Base-by-base conservation (phyloP, 2,888 invertebrate genomes). In the Drosophila leonis region DNA sequence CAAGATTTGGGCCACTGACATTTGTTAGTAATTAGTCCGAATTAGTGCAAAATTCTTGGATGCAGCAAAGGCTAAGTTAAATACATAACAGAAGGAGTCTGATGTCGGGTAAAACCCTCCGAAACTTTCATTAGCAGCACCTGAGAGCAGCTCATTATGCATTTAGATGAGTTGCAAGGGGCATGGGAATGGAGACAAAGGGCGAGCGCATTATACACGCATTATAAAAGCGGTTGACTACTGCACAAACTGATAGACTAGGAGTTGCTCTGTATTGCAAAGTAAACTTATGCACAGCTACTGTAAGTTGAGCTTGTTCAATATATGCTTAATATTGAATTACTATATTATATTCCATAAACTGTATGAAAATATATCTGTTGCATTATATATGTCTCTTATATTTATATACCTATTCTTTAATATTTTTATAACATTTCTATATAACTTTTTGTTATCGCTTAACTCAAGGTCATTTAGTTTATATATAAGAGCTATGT, bases 31-130 rank as follows among this genome's bases (percentile, higher is more conserved):
- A 83, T 89, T 77, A 79, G 56, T 57, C 57, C 70, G 74, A 89
- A 85, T 85, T 89, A 75, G 83, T 75, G 55, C 72, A 65, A 76
- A 76, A 75, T 83, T 74, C 81, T 79, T 77, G 79, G 64, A n/a
- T 49, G 37, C 42, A 24, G 37, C 31, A n/a, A 41, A 31, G 44
- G 20, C 35, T 12, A 54, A 66, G 33, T 8, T 42, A 10, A 33
- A 48, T 63, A 56, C 41, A 66, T 29, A 35, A 33, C 44, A 65
- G 42, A 10, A 5, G 29, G 20, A 46, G n/a, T 39, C 29, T 57
- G 31, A 18, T 15, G 39, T 42, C 56, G 24, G 15, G 46, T 12
- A 46, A 37, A 54, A 41, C 31, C 20, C 20, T 54, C 41, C 13
- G 48, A 74, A 71, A 68, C 72, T 65, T 79, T 67, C 48, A 67